A percentile compares a stretch with the other conserved stretches of the same genome.
Conservation (phyloP, 64 coral and sea anemone species). For the Dendrophyllia cribrosa region DNA sequence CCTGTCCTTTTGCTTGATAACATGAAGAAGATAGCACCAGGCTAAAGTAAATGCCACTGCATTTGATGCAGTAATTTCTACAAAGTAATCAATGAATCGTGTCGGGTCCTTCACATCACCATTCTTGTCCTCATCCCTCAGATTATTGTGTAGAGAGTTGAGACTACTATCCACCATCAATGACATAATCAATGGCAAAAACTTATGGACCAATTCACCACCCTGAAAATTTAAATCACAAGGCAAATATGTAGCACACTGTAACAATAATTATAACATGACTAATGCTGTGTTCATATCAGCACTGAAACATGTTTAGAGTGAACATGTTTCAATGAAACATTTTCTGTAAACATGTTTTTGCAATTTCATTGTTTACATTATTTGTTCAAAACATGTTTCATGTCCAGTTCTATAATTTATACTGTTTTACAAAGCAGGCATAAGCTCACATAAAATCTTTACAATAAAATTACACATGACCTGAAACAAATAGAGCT, state of each 20-base stretch:
- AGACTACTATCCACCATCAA: slow-evolving; percentile 91
- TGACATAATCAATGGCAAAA: slow-evolving; percentile 92
- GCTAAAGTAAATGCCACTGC: slow-evolving; percentile 87
- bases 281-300: too few relatives aligned
- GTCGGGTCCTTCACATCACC: slow-evolving; percentile 39
- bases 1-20: slow-evolving; percentile 92
- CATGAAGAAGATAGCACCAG: slow-evolving; percentile 85
- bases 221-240: not conserved
- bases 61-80: slow-evolving; percentile 81
- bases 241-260: not conserved
- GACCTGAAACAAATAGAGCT: too few relatives aligned
- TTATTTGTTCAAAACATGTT: too few relatives aligned
- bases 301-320: too few relatives aligned
- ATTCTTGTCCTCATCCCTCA: slow-evolving; percentile 64
- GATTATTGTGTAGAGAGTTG: slow-evolving; percentile 62
- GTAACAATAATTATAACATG: too few relatives aligned
- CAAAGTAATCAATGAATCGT: slow-evolving; percentile 67
- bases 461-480: too few relatives aligned
- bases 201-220: slow-evolving; percentile 80
- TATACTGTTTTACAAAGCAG: too few relatives aligned
- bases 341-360: too few relatives aligned
- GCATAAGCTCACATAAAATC: too few relatives aligned
- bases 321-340: too few relatives aligned
- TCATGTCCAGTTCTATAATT: too few relatives aligned
- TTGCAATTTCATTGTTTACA: too few relatives aligned